These are phyloP conservation scores for Cremastobaeus sp. DNA, from an alignment of 2,888 invertebrate species.

Conservation along the genomic window DNA sequence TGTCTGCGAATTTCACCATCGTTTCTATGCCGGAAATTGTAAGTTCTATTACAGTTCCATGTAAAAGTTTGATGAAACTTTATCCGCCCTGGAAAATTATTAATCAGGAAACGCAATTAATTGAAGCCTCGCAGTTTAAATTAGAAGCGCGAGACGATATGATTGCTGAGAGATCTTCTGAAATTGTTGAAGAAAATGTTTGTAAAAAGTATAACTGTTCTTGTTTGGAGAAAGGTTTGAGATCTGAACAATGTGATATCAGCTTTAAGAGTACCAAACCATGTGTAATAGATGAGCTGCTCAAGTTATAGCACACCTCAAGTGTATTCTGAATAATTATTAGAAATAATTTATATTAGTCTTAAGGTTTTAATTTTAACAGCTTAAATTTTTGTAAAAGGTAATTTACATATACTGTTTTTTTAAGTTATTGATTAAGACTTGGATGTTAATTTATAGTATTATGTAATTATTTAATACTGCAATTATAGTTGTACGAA, in stretches of 20 bases:
- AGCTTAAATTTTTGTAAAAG: background rate
- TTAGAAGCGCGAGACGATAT: slow-evolving; percentile 53
- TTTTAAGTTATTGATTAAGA: background rate
- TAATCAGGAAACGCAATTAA: slow-evolving; percentile 55
- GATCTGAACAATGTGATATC: slow-evolving; percentile 62
- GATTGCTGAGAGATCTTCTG: background rate
- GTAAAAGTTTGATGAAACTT: slow-evolving; percentile 64
- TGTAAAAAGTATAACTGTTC: slow-evolving; percentile 66
- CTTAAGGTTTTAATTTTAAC: background rate
- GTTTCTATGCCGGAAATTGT: slow-evolving; percentile 68
- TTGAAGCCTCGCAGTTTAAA: slow-evolving; percentile 64
- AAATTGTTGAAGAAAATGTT: slow-evolving; percentile 17
- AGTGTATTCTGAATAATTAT: too few species aligned
- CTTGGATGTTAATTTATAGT: background rate
- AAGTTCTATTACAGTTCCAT: slow-evolving; percentile 62
- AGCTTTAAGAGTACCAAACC: slow-evolving; percentile 65
- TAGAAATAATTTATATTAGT: background rate
- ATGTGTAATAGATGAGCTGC: slow-evolving; percentile 66
- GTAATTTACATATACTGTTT: background rate
- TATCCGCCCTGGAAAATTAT: slow-evolving; percentile 71
- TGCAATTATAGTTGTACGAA: too few species aligned
- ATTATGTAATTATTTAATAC: background rate
- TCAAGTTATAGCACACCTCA: slow-evolving; percentile 41
- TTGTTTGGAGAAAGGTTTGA: slow-evolving; percentile 62
- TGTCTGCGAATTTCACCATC: slow-evolving; percentile 54